phyloP scores from a whole-genome alignment of 2,888 invertebrate genomes.

The Rhimphoctona megacephalus region DNA sequence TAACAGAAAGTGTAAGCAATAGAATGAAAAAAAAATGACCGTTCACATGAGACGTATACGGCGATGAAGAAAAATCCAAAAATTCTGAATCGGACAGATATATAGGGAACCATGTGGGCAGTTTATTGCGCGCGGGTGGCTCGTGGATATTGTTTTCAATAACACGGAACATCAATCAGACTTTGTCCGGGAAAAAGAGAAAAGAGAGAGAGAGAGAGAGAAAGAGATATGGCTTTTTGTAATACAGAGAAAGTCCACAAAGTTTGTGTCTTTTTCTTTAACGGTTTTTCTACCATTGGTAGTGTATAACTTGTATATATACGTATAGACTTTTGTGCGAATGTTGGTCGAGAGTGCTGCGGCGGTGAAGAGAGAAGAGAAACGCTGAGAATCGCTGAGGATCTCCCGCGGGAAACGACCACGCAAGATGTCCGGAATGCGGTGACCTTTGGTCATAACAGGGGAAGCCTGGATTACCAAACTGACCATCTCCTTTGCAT shows the following conservation, averaged over 20 bases:
- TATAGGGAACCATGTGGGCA: conserved; percentile 62
- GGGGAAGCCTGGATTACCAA: conserved; percentile 80
- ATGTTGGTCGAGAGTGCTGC: conserved; percentile 42
- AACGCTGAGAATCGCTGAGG: conserved; percentile 43
- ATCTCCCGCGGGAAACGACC: conserved; percentile 77
- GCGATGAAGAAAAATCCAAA: conserved; percentile 43
- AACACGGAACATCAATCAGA: conserved; percentile 83
- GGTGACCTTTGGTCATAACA: conserved; percentile 77
- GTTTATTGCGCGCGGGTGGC: conserved; percentile 73
- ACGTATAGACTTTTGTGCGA: background rate
- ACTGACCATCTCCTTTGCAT: conserved; percentile 85
- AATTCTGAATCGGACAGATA: conserved; percentile 51
- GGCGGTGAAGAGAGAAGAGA: conserved; percentile 33
- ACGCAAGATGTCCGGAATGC: conserved; percentile 83
- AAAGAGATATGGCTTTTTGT: conserved; percentile 28
- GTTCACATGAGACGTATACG: conserved; percentile 36
- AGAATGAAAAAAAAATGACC: conserved; percentile 14
- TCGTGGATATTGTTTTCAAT: conserved; percentile 83
- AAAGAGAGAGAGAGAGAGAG: conserved; percentile 3
- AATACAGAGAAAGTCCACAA: conserved; percentile 31
- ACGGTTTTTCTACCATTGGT: conserved; percentile 33
- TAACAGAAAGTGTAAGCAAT: conserved; percentile 10
- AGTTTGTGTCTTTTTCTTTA: conserved; percentile 22
- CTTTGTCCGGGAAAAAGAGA: conserved; percentile 73
- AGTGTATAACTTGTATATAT: background rate